phyloP scores from a whole-genome alignment of 1,140 invertebrate species.

The Battus philenor region DNA sequence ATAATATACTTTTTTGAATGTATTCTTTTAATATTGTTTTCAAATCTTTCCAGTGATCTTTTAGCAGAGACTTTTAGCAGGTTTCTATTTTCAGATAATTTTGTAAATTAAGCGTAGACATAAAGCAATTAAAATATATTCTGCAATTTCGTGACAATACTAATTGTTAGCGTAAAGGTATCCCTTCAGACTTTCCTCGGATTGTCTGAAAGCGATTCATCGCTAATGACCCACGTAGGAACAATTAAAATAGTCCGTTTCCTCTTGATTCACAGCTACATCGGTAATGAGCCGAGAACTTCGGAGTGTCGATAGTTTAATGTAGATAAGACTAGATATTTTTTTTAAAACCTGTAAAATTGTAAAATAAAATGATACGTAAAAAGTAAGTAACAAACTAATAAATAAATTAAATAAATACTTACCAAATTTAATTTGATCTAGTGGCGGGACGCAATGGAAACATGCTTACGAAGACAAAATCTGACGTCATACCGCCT shows the following conservation, averaged over 20 bases:
- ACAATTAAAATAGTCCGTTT: constrained; percentile 16
- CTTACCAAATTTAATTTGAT: neutral
- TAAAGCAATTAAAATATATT: no score
- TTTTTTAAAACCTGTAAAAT: neutral
- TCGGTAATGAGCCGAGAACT: constrained; percentile 14
- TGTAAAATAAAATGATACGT: neutral
- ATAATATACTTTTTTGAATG: no score
- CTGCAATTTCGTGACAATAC: neutral
- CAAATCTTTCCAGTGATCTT: no score
- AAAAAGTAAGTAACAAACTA: neutral
- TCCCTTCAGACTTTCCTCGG: constrained; percentile 1
- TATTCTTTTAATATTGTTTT: no score
- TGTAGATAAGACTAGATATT: neutral
- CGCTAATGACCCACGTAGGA: constrained; percentile 17
- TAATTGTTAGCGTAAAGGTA: neutral
- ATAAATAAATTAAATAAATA: neutral
- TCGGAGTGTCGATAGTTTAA: constrained; percentile 1
- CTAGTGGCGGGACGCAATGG: no score
- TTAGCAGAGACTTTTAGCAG: no score
- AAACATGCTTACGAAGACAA: no score
- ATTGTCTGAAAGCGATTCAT: constrained; percentile 14
- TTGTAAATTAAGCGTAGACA: no score
- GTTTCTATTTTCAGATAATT: no score
- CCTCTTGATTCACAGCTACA: constrained; percentile 16
- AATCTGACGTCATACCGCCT: no score